Evolutionary conservation across 2,113 vertebrate genomes (phyloP), one percentile per base, ranked within the genome.

Genomic region (Bettongia penicillata): DNA sequence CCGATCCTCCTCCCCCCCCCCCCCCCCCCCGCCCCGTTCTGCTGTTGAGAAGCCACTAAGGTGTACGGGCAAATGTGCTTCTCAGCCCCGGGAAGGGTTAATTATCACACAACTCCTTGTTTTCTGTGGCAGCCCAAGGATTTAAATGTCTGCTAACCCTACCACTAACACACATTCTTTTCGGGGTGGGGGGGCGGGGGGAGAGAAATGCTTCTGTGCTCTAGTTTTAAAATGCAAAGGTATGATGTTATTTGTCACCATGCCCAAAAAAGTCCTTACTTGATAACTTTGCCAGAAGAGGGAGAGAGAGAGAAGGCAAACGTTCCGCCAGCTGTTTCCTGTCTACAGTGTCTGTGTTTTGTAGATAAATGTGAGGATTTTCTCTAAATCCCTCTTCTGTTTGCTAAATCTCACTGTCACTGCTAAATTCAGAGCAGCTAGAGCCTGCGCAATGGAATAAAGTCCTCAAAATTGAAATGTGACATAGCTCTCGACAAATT

Each of bases 351-450:
- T 99, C 99, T 99, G 99, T 99, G 99, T 99, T 99, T 99, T 99
- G 99, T 99, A 99, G 99, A 99, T 99, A 99, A 99, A 99, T 99
- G 99, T 99, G 99, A 99, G 99, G 99, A 99, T 99, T 99, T 99
- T 99, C 99, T 99, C 99, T 99, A 99, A 99, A 99, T 99, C 99
- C 99, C 99, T 99, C 99, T 99, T 99, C 99, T 99, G 99, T 99
- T 99, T 99, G 99, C 99, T 99, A 99, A 99, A 99, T 99, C 99
- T 99, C 99, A 99, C 99, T 99, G 99, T 99, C 99, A 99, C 99
- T 99, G 98, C 99, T 99, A 99, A 99, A 99, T 99, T 99, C 99
- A 99, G 99, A 99, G 98, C 99, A 99, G 98, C 99, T 99, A 99
- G 99, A 99, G 99, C 99, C 99, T 99, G 99, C 99, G 99, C 99